Conservation (phyloP, 2,797 vertebrate species). For the Sebastes paucispinis region DNA sequence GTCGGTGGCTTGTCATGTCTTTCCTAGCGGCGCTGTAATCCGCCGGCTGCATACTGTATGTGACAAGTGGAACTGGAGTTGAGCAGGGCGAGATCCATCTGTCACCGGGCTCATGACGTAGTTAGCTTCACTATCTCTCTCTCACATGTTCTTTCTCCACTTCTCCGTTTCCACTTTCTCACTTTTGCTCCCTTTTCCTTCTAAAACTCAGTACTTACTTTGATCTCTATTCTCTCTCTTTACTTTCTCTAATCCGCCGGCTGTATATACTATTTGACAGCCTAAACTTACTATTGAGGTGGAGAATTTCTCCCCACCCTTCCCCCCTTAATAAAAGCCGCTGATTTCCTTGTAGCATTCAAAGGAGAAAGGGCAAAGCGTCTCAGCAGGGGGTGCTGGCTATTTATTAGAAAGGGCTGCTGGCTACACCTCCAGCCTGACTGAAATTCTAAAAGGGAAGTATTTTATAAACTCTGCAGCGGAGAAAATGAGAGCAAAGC, state of each 20-base stretch:
- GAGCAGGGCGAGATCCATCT: conserved; percentile 17
- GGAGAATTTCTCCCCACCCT: background rate
- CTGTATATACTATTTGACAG: conserved; percentile 33
- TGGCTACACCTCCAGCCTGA: conserved; percentile 50
- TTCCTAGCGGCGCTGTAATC: conserved; percentile 26
- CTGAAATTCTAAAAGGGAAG: conserved; percentile 38
- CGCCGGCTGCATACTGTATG: conserved; percentile 23
- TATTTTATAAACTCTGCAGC: conserved; percentile 21
- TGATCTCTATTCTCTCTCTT: conserved; percentile 21
- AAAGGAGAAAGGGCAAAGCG: conserved; percentile 49
- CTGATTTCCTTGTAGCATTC: conserved; percentile 40
- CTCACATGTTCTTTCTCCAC: background rate
- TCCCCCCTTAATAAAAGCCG: conserved; percentile 36
- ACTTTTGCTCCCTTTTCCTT: background rate
- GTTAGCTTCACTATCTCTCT: background rate
- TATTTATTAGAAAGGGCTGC: conserved; percentile 58
- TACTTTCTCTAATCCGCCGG: conserved; percentile 25
- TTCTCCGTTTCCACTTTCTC: background rate
- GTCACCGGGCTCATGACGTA: conserved; percentile 15
- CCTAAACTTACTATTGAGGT: conserved; percentile 32
- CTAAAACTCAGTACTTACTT: conserved; percentile 4
- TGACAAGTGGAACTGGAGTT: background rate
- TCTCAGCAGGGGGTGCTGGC: conserved; percentile 42
- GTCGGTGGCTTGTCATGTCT: conserved; percentile 31
- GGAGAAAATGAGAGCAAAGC: conserved; percentile 15